These are phyloP conservation scores for Caenorhabditis briggsae DNA, from an alignment of 1,140 invertebrate genomes.

Conservation along the genomic window DNA sequence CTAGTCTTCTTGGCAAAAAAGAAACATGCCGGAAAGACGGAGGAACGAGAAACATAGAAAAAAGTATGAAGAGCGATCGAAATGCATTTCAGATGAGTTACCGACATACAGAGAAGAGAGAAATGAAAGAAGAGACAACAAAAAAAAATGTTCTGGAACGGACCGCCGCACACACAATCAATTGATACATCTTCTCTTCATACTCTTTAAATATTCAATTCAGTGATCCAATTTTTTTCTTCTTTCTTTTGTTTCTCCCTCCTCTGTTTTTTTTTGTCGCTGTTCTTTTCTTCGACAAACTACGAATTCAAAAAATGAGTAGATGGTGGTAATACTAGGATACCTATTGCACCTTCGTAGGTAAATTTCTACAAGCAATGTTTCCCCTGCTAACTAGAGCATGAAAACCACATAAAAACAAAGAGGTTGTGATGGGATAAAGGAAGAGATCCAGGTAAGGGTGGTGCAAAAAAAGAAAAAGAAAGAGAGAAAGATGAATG, in stretches of 20 bases:
- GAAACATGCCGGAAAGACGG: neutral
- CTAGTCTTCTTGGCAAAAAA: neutral
- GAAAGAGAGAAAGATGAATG: neutral
- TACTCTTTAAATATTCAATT: slow-evolving; percentile 34
- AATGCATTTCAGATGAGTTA: slow-evolving; percentile 54
- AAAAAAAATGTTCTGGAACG: slow-evolving; percentile 43
- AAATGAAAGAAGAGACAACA: slow-evolving; percentile 29
- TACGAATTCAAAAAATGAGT: neutral
- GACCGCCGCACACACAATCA: slow-evolving; percentile 33
- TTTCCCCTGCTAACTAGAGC: slow-evolving; percentile 17
- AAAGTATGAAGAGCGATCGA: slow-evolving; percentile 50
- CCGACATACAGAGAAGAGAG: neutral
- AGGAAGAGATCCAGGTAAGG: neutral
- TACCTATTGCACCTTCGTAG: slow-evolving; percentile 20
- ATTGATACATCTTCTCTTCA: slow-evolving; percentile 21
- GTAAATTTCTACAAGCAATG: slow-evolving; percentile 4
- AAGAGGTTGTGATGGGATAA: neutral
- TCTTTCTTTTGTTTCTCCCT: neutral
- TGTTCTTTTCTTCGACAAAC: neutral
- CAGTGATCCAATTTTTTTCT: slow-evolving; percentile 28
- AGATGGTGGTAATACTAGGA: neutral
- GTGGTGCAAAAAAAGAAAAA: neutral
- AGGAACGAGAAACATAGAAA: slow-evolving; percentile 1
- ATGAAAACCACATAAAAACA: slow-evolving; percentile 24
- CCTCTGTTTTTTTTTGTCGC: neutral